These are phyloP conservation scores for Ophiodon elongatus DNA, from an alignment of 2,113 vertebrate species.

Conservation along the genomic window DNA sequence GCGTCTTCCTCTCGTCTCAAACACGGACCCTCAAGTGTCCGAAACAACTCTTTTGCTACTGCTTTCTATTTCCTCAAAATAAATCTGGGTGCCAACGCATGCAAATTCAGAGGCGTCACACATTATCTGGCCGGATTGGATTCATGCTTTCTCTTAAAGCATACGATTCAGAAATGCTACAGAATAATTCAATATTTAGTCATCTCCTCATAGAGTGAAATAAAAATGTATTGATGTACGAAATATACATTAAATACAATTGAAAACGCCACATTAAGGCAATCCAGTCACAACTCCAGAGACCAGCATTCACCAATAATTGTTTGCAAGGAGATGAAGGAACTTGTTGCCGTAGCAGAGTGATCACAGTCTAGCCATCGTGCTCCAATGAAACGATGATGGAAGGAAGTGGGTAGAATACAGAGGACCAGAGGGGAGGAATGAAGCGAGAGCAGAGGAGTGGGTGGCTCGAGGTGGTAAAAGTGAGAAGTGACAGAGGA, in stretches of 20 bases:
- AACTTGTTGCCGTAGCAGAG: constrained; percentile 56
- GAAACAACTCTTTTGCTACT: background rate
- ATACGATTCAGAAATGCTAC: background rate
- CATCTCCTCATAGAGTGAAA: background rate
- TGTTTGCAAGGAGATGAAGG: constrained; percentile 9
- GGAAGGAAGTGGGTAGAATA: constrained; percentile 30
- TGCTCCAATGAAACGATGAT: constrained; percentile 15
- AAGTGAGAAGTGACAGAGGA: constrained; percentile 20
- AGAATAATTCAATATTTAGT: background rate
- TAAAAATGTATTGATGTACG: background rate
- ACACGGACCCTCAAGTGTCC: constrained; percentile 3
- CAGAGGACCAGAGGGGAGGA: constrained; percentile 27
- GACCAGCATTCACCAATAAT: background rate
- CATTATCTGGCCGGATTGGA: background rate
- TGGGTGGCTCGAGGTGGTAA: constrained; percentile 10
- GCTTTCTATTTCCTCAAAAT: background rate
- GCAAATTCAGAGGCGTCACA: background rate
- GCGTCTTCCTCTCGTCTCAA: background rate
- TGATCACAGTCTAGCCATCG: constrained; percentile 5
- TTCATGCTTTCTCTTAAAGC: background rate
- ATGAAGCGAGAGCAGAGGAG: constrained; percentile 27
- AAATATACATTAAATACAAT: background rate
- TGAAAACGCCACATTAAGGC: background rate
- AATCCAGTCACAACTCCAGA: background rate
- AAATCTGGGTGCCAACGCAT: background rate